Evolutionary conservation across 2,113 vertebrate species (phyloP), one percentile per base, ranked within the genome.

Genomic region (Lagopus leucura): DNA sequence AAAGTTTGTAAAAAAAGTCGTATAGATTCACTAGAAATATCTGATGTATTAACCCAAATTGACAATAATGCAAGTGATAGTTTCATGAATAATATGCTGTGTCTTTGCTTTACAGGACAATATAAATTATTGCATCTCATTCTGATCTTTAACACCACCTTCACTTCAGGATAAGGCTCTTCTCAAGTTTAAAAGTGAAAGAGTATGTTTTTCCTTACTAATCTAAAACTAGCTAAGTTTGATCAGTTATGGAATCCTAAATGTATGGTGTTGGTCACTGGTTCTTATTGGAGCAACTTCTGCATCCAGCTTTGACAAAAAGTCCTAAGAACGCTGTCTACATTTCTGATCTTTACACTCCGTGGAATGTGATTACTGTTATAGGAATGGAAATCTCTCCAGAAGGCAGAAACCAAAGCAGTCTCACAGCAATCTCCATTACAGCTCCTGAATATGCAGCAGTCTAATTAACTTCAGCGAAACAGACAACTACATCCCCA

Each of bases 11-110:
- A 47, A 40, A 12, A 14, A 70, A 48, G 20, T 64, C 8, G 16
- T 19, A 65, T 5, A 1, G 63, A 12, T 16, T 7, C 1, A 1
- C 40, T 58, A 38, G 20, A 40, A 17, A 2, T 17, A 54, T 36
- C 5, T 67, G 15, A 63, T 15, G 7, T 16, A 20, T 55, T 25
- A 75, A 66, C 13, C 17, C 13, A 74, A 86, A 40, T 6, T 52
- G 54, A 66, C 8, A 4, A 30, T 81, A 47, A 66, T 76, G 21
- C 7, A 86, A 77, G 71, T 9, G 16, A 12, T 11, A 7, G 30
- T 36, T 82, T 81, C 17, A 42, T 1, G 6, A 85, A 65, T 42
- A 52, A 78, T 16, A n/a, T 36, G 11, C 8, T 67, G 38, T 85
- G 8, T 32, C 3, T 70, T 63, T 36, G 52, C 77, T 82, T 94